phyloP scores from a whole-genome alignment of 92 coral and sea anemone species.

The Meandrina meandrites region DNA sequence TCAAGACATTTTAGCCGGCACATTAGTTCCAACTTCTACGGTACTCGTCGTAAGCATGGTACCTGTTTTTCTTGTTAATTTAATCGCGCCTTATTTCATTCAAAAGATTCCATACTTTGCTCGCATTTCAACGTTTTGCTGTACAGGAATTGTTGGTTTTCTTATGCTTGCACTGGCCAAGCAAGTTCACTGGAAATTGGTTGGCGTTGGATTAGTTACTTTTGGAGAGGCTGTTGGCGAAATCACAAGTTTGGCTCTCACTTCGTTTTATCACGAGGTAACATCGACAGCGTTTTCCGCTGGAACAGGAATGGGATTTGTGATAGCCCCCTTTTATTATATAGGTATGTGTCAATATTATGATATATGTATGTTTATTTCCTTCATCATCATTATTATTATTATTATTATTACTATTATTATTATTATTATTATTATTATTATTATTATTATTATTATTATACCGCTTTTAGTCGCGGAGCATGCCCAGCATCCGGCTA shows the following conservation, averaged over 20 bases:
- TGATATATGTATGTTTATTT: too few relatives aligned
- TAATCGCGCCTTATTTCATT: constrained; percentile 75
- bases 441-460: too few relatives aligned
- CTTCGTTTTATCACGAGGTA: constrained; percentile 66
- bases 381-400: too few relatives aligned
- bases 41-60: constrained; percentile 57
- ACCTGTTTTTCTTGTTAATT: constrained; percentile 57
- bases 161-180: constrained; percentile 54
- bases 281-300: constrained; percentile 66
- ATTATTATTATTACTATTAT: too few relatives aligned
- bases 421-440: too few relatives aligned
- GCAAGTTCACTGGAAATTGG: constrained; percentile 71
- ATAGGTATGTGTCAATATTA: constrained; percentile 49
- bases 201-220: constrained; percentile 72
- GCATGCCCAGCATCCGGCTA: too few relatives aligned
- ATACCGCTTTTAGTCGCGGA: too few relatives aligned
- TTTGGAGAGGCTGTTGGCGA: constrained; percentile 69
- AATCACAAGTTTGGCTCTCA: constrained; percentile 66
- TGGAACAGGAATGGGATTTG: constrained; percentile 75
- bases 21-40: constrained; percentile 67
- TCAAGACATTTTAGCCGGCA: constrained; percentile 77
- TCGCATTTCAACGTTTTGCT: constrained; percentile 53
- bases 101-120: constrained; percentile 63
- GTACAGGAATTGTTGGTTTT: constrained; percentile 46
- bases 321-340: constrained; percentile 72